Evolutionary conservation across 1,140 invertebrate genomes (phyloP), one percentile per base, ranked within the genome.

Genomic region (Zaprionus ghesquierei): DNA sequence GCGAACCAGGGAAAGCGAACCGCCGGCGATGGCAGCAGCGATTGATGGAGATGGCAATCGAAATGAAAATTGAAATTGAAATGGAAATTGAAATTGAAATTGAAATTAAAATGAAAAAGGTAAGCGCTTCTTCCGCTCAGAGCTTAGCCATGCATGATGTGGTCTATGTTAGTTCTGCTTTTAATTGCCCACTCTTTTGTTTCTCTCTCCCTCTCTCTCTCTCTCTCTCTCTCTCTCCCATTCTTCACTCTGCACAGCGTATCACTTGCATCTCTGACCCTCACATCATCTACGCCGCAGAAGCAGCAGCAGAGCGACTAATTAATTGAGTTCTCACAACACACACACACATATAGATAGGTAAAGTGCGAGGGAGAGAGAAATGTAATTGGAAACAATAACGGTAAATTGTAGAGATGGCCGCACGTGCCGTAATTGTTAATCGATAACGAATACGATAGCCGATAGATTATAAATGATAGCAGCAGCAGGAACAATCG

Each of bases 201-300:
- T 25, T 49, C 9, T 18, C 13, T 33, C 12, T 49, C 12, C 18
- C 18, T 23, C 15, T 10, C 10, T 15, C 44, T 12, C 27, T 29
- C 6, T 5, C 5, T 10, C 8, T 22, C 20, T 35, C 18, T 46
- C 9, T 33, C 2, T 44, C 18, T 27, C 53, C 50, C n/a, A n/a
- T n/a, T n/a, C n/a, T n/a, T n/a, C n/a, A n/a, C n/a, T n/a, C n/a
- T n/a, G n/a, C 12, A 10, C 68, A 85, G 78, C 51, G 41, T 38
- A 33, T 63, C 75, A 82, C 80, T 82, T 82, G 80, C 72, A 84
- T 69, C 80, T 82, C 79, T 77, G 60, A 81, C 64, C 69, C 65
- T 70, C 54, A 46, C 10, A 56, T 29, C 27, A 9, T 41, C 3
- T 5, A 60, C 18, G 25, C 55, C 8, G 22, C 6, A 46, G 9